Evolutionary conservation across 1,140 invertebrate genomes (phyloP), one percentile per base, ranked within the genome.

Genomic region (Ceratitis capitata): DNA sequence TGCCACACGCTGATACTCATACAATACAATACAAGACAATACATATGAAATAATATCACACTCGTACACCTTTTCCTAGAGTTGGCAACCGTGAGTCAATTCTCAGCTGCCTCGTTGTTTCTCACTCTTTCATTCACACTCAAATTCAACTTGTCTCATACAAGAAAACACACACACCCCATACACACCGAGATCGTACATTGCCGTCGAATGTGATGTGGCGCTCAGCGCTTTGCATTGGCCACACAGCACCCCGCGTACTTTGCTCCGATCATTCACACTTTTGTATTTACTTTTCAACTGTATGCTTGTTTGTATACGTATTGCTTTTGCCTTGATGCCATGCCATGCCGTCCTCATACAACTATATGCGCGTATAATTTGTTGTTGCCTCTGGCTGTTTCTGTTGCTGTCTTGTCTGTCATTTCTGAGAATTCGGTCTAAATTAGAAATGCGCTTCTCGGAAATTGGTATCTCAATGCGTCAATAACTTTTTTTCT

Each of bases 381-480:
- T 35, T 83, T 49, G 82, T 83, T 53, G 5, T 83, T 83, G 45
- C 51, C 35, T 51, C 82, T 56, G 82, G 82, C 49, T 85, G 85
- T 85, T 85, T 69, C 82, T 61, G 35, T 56, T 84, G 56, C 56
- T 58, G 82, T 69, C 82, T 85, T 85, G 85, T 85, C 85, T 85
- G 84, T 88, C 89, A 89, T 89, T 91, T 91, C 89, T 91, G 89
- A 89, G 89, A 91, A 91, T 84, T 91, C 88, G 88, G 89, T 89
- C 89, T 91, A 90, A 91, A 91, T 91, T 91, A 90, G 89, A 91
- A 91, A 91, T 90, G 89, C 89, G 89, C 90, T 91, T 91, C 89
- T 91, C 89, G 89, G 89, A 91, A 91, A 89, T 90, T 89, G 58
- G 58, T 49, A 74, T 82, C 69, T 85, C 32, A 51, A 49, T 85